A percentile compares a stretch with the other conserved stretches of the same genome.
Evolutionary conservation across 1,140 invertebrate genomes (phyloP).

Genomic region (Zaprionus ghesquierei): DNA sequence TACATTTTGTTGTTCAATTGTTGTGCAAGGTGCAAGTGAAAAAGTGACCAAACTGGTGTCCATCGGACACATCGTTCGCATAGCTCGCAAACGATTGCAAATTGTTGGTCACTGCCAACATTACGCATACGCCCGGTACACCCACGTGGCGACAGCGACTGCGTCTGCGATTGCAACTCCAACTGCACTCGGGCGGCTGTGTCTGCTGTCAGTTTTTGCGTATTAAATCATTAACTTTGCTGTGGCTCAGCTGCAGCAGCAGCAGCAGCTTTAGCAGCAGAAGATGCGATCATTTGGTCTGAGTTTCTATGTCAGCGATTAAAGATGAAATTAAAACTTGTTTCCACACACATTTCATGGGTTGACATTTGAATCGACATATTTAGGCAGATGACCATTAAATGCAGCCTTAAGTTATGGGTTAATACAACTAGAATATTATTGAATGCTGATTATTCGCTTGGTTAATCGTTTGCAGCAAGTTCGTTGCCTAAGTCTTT

Average conservation of each 20-base stretch:
- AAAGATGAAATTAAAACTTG: slow-evolving; percentile 68
- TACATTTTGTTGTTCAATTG: slow-evolving; percentile 29
- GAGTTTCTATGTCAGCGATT: slow-evolving; percentile 64
- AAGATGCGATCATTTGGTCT: slow-evolving; percentile 20
- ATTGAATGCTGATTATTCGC: slow-evolving; percentile 14
- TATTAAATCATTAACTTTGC: slow-evolving; percentile 61
- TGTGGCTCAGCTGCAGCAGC: slow-evolving; percentile 14
- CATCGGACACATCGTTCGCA: not conserved
- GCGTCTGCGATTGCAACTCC: not conserved
- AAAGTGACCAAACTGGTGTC: slow-evolving; percentile 3
- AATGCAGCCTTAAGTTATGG: slow-evolving; percentile 39
- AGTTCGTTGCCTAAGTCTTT: slow-evolving; percentile 52
- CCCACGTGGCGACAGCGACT: slow-evolving; percentile 39
- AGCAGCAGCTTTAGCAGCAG: slow-evolving; percentile 24
- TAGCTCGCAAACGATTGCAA: slow-evolving; percentile 30
- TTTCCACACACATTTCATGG: slow-evolving; percentile 51
- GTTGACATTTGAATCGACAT: slow-evolving; percentile 78
- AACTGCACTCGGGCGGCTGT: slow-evolving; percentile 6
- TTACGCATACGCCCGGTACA: slow-evolving; percentile 65
- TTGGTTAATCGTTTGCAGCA: slow-evolving; percentile 24
- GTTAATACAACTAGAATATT: slow-evolving; percentile 21
- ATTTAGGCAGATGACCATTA: slow-evolving; percentile 72
- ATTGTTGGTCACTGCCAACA: slow-evolving; percentile 30
- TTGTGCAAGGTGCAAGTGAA: slow-evolving; percentile 57
- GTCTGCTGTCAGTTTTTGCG: slow-evolving; percentile 45